Base-by-base conservation (phyloP, 53 echinoderm and acorn worm species). In the Holothuria leucospilota region DNA sequence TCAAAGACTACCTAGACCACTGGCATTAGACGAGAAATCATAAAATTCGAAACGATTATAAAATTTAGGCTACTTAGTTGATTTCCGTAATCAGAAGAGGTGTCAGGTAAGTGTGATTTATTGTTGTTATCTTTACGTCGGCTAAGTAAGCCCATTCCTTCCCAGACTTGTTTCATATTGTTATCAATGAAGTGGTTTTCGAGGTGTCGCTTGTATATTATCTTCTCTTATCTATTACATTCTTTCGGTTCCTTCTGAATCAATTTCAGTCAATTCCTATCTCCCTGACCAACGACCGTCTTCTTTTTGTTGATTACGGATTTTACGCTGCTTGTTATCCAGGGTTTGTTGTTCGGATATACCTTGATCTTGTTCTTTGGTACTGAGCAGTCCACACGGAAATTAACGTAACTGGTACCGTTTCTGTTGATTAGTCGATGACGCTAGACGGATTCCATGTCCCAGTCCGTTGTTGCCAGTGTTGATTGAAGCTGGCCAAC, bases 301-400 rank as follows among this genome's bases (percentile, higher is more conserved):
- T 39, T 81, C 58, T 88, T 82, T 27, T 21, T 15, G 29, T 82
- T 88, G 29, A 88, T 67, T 1, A 88, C 21, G 21, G 20, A 13
- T 60, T 88, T 82, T 20, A 88, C 39, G 40, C 82, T 78, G 21
- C 26, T 88, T 9, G 70, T 82, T 18, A n/a, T n/a, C n/a, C n/a
- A n/a, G n/a, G n/a, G n/a, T n/a, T n/a, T n/a, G n/a, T n/a, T n/a
- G n/a, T n/a, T 82, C 71, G 82, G 82, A 88, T 88, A 88, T 2
- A 84, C 20, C 39, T 88, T 84, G 0, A 88, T 25, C 16, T 29
- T 34, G 39, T 72, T 82, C 29, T 29, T 25, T 25, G 88, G 88
- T 60, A 88, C 59, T n/a, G 40, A 38, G 71, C 52, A 81, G 16
- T 83, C 82, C 59, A 82, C 82, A 71, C 82, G 71, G 23, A 82